Evolutionary conservation across 2,113 vertebrate genomes (phyloP).

Genomic region (Dromas ardeola): DNA sequence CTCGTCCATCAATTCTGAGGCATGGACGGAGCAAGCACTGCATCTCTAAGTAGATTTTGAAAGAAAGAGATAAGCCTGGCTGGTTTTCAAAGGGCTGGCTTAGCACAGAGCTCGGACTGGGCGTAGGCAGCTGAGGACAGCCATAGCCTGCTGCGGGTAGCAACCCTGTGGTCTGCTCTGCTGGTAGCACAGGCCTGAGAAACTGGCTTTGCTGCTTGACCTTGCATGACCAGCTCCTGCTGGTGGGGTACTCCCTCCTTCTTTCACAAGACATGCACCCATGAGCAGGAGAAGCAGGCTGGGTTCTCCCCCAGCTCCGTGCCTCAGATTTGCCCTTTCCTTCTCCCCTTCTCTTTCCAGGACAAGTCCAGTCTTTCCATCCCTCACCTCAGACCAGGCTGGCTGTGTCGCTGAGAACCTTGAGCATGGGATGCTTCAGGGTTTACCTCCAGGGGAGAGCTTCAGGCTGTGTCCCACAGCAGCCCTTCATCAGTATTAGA

Average conservation of each 20-base stretch:
- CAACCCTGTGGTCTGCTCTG: neutral
- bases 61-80: neutral
- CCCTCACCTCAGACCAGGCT: neutral
- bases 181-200: neutral
- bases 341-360: neutral
- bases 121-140: neutral
- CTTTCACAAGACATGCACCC: neutral
- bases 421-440: accelerated
- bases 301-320: neutral
- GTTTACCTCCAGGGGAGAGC: neutral
- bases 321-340: neutral
- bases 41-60: neutral
- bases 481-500: neutral
- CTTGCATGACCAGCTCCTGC: neutral
- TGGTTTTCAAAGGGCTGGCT: neutral
- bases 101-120: neutral
- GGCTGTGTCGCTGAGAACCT: neutral
- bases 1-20: neutral
- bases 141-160: neutral
- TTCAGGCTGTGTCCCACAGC: neutral
- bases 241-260: neutral
- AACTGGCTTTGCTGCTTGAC: neutral
- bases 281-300: neutral
- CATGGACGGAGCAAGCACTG: neutral
- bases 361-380: neutral